Conservation (phyloP, 2,113 vertebrate genomes). For the Mormyrus iriodes region DNA sequence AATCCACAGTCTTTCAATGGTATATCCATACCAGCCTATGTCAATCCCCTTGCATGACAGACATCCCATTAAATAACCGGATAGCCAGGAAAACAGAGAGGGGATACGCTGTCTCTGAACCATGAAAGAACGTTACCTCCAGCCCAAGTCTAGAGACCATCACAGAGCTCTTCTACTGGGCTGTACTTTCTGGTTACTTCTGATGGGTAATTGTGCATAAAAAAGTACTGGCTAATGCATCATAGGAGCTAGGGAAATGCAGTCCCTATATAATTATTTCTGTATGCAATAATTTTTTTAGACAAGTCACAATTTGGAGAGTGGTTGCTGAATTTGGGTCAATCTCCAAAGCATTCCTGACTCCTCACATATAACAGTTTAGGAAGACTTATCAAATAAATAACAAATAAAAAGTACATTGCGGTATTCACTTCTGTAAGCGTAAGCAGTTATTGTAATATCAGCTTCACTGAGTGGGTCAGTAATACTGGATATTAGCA, state of each 20-base stretch:
- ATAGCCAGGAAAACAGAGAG: neutral
- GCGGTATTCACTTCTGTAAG: neutral
- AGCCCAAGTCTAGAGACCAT: neutral
- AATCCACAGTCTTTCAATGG: neutral
- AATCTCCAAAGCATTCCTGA: constrained; percentile 3
- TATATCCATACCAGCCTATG: neutral
- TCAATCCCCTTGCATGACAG: neutral
- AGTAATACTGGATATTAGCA: neutral
- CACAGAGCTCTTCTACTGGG: neutral
- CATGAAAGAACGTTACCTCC: neutral
- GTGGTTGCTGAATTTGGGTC: neutral
- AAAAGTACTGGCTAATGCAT: neutral
- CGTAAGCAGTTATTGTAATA: no score
- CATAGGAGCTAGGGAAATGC: neutral
- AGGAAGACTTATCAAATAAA: neutral
- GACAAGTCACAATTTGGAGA: neutral
- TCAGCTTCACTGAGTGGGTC: neutral
- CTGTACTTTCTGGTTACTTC: neutral
- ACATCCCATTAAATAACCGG: neutral
- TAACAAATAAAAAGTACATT: neutral
- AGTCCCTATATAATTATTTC: neutral
- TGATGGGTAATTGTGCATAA: neutral
- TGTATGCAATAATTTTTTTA: neutral
- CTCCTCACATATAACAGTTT: neutral
- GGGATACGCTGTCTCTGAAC: neutral